These are phyloP conservation scores for Eupithecia inturbata DNA, from an alignment of 2,888 invertebrate genomes.

Conservation along the genomic window DNA sequence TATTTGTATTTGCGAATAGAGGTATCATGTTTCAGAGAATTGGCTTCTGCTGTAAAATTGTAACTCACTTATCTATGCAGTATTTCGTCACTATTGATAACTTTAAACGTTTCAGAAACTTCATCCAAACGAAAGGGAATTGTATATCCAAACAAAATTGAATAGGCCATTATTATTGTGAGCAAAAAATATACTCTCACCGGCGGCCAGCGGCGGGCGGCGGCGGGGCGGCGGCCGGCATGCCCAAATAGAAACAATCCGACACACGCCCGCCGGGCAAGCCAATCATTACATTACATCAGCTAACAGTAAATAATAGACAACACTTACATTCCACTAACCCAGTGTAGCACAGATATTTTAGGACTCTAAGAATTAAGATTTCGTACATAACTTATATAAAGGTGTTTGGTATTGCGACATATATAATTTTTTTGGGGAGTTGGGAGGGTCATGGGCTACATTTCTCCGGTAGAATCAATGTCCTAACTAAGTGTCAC, in stretches of 20 bases:
- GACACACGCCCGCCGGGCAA: conserved; percentile 37
- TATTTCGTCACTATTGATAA: background rate
- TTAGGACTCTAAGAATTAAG: conserved; percentile 11
- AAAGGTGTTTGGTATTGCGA: too few relatives aligned
- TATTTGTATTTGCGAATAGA: background rate
- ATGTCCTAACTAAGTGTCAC: too few relatives aligned
- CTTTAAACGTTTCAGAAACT: background rate
- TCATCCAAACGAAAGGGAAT: conserved; percentile 30
- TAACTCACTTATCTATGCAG: background rate
- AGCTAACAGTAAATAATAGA: conserved; percentile 44
- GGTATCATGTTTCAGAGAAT: background rate
- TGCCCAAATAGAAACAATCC: conserved; percentile 35
- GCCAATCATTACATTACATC: conserved; percentile 44
- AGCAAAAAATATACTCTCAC: conserved; percentile 41
- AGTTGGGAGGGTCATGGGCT: too few relatives aligned
- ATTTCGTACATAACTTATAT: background rate
- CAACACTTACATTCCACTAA: conserved; percentile 40
- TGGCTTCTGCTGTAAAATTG: background rate
- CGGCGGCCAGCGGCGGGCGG: background rate
- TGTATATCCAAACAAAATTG: conserved; percentile 27
- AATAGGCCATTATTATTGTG: conserved; percentile 25
- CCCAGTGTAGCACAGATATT: conserved; percentile 30
- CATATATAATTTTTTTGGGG: too few relatives aligned
- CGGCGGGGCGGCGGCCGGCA: conserved; percentile 19
- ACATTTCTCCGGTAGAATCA: too few relatives aligned